Conservation (phyloP, 2,113 vertebrate species). For the Mobula hypostoma region DNA sequence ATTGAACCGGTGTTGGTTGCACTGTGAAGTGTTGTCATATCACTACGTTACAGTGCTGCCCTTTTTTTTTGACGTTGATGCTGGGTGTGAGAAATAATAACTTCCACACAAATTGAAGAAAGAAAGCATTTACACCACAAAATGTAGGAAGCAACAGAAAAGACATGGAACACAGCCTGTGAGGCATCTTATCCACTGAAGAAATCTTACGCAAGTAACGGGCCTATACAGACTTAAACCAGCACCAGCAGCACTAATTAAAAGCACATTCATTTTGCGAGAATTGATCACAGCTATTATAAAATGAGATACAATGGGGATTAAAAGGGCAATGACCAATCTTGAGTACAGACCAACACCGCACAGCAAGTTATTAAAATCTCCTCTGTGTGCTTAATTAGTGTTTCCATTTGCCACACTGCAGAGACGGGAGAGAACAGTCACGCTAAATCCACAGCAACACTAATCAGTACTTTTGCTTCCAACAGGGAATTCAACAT, state of each 20-base stretch:
- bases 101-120: not conserved
- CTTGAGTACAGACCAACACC: conserved; percentile 10
- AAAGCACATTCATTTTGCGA: not conserved
- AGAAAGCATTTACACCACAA: not conserved
- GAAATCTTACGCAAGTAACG: not conserved
- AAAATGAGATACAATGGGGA: conserved; percentile 26
- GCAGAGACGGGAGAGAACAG: not conserved
- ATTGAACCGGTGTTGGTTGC: too few species aligned
- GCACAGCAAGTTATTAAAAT: conserved; percentile 34
- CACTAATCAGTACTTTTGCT: not conserved
- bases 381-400: conserved; percentile 31
- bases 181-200: not conserved
- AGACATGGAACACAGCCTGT: not conserved
- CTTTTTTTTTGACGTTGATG: not conserved
- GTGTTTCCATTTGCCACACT: not conserved
- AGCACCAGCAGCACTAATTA: not conserved
- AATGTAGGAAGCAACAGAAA: not conserved
- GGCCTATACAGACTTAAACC: not conserved
- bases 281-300: conserved; percentile 32
- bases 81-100: not conserved
- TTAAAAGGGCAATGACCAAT: conserved; percentile 9
- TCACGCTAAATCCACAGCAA: conserved; percentile 15
- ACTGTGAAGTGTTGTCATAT: too few species aligned
- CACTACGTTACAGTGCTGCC: too few species aligned
- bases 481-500: conserved; percentile 10